Percentiles rank a stretch among this genome's conserved stretches.
Conservation (phyloP, 2,888 invertebrate genomes). For the Vanessa cardui region DNA sequence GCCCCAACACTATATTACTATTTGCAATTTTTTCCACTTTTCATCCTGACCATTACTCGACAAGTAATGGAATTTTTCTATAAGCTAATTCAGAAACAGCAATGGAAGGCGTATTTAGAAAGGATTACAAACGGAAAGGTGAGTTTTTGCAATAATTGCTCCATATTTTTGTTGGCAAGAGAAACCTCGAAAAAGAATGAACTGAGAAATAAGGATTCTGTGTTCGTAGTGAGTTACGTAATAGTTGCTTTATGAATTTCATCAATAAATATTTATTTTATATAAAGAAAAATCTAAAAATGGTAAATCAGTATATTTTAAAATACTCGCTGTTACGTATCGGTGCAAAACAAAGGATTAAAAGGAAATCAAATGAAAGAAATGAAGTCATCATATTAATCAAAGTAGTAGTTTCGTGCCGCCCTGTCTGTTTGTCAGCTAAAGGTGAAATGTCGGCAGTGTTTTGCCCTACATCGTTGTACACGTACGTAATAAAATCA, state of each 20-base stretch:
- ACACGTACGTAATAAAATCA: too few species aligned
- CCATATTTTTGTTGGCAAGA: conserved; percentile 51
- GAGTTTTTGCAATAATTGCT: conserved; percentile 50
- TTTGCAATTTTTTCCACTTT: conserved; percentile 36
- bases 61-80: not conserved
- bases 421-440: too few species aligned
- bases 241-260: conserved; percentile 37
- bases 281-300: not conserved
- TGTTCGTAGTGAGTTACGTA: conserved; percentile 44
- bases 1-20: conserved; percentile 40
- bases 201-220: conserved; percentile 43
- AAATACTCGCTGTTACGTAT: not conserved
- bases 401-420: too few species aligned
- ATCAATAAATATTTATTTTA: not conserved
- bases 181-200: conserved; percentile 59
- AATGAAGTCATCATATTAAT: too few species aligned
- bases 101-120: conserved; percentile 32
- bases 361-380: too few species aligned
- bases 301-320: too few species aligned
- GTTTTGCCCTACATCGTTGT: too few species aligned
- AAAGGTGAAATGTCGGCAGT: too few species aligned
- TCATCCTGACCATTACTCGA: conserved; percentile 45
- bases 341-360: not conserved
- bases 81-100: conserved; percentile 15
- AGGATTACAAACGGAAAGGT: conserved; percentile 41